Evolutionary conservation across 2,888 invertebrate genomes (phyloP), one percentile per base, ranked within the genome.

Genomic region (Andrena chrysosceles): DNA sequence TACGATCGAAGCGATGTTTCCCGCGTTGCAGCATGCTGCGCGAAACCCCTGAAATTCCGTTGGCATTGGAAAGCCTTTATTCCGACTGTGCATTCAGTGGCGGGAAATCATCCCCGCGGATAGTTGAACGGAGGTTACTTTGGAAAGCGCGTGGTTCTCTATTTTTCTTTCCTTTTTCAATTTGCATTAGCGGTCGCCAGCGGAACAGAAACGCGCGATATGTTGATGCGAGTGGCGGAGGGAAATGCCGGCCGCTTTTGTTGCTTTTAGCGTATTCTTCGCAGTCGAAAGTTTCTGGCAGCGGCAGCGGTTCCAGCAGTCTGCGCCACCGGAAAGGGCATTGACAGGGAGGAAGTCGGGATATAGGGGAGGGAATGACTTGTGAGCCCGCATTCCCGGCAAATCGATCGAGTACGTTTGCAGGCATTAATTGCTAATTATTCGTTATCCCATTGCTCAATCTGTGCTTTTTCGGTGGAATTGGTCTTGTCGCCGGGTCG

Each of bases 361-460:
- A 29, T 56, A 26, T 7, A 16, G 63, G 71, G 42, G 63, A 20
- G 71, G 71, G 42, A 71, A 71, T 54, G 54, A 54, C 63, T 76
- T 42, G 42, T 42, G 54, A 64, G 42, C 31, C 63, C 13, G 54
- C 23, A 62, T 29, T 64, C 71, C 13, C 62, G 42, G 31, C 31
- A 31, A 66, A 78, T 78, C 74, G 78, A 78, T 78, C 74, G 62
- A 54, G n/a, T 13, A 29, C 75, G 20, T 60, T 60, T 29, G 23
- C 35, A 42, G 31, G 7, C 67, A 60, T 74, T 74, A 78, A 74
- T 74, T 74, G 67, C 74, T 78, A 78, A 78, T 78, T 74, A 78
- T 48, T 62, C 62, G 35, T 26, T 35, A 42, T 35, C 42, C 56
- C 31, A 16, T 7, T 13, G 33, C 20, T 7, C 42, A 23, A 16